Conservation (phyloP, 2,797 vertebrate species). For the Etheostoma perlongum region DNA sequence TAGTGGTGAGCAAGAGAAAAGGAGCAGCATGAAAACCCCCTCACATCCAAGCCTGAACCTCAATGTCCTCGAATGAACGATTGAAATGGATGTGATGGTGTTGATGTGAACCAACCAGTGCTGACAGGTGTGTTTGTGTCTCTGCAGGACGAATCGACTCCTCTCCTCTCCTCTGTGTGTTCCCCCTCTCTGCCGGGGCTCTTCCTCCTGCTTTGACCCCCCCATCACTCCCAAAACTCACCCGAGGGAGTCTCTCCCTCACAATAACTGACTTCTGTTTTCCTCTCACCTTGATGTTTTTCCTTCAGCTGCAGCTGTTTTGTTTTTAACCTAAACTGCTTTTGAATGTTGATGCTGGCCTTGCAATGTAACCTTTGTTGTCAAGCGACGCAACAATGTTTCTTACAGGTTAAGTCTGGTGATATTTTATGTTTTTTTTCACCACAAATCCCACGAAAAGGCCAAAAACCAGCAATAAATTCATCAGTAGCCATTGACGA, state of each 20-base stretch:
- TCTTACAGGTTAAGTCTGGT: neutral
- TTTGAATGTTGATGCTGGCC: neutral
- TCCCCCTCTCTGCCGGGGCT: slow-evolving; percentile 22
- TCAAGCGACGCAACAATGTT: neutral
- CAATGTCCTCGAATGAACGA: neutral
- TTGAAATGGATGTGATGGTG: neutral
- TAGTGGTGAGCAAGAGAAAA: neutral
- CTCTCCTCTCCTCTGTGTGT: slow-evolving; percentile 54
- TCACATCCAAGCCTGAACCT: neutral
- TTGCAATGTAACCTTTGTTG: neutral
- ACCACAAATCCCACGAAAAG: neutral
- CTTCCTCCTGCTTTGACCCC: slow-evolving; percentile 31
- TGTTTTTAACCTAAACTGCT: neutral
- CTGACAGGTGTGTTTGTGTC: slow-evolving; percentile 59
- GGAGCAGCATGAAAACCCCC: slow-evolving; percentile 1
- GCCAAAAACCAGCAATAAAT: no score
- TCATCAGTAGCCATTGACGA: no score
- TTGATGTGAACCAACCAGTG: neutral
- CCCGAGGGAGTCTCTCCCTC: slow-evolving; percentile 9
- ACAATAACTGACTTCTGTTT: slow-evolving; percentile 19
- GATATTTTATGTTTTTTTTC: no score
- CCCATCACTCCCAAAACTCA: slow-evolving; percentile 17
- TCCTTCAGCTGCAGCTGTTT: neutral
- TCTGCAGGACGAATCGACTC: slow-evolving; percentile 56
- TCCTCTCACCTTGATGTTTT: neutral